Percentiles rank a stretch among this genome's conserved stretches.
These are phyloP conservation scores for Catostylus mosaicus DNA, from an alignment of 30 jellyfish, hydroid and myxozoan species.

Conservation along the genomic window DNA sequence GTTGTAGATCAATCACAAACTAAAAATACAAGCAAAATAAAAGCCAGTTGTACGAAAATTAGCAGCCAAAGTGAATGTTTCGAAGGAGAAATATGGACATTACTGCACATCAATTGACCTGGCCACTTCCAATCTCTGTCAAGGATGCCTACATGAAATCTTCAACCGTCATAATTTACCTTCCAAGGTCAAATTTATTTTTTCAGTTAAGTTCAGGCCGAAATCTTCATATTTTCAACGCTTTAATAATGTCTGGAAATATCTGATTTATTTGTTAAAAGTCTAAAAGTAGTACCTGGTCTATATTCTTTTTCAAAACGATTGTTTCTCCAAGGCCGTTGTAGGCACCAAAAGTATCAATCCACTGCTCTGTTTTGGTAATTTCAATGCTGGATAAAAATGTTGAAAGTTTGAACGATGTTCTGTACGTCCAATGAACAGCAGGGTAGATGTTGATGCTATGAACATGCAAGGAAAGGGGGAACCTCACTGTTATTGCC, in stretches of 20 bases:
- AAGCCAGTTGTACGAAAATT: neutral
- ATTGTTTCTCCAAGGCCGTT: conserved; percentile 36
- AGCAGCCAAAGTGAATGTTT: no score
- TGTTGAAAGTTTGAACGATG: conserved; percentile 39
- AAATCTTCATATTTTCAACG: no score
- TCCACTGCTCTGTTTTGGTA: conserved; percentile 25
- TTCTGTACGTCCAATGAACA: conserved; percentile 9
- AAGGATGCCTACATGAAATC: no score
- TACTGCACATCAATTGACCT: no score
- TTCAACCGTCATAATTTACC: no score
- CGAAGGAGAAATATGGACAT: no score
- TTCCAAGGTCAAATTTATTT: no score
- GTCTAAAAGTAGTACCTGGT: conserved; percentile 45
- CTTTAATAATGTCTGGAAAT: no score
- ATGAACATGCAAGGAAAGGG: conserved; percentile 28
- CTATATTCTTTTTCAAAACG: conserved; percentile 32
- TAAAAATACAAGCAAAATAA: neutral
- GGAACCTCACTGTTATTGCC: conserved; percentile 26
- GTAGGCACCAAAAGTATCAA: conserved; percentile 54
- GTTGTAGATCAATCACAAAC: conserved; percentile 33
- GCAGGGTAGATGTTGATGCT: conserved; percentile 40
- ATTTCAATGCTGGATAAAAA: conserved; percentile 10
- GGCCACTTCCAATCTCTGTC: no score
- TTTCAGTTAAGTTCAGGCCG: no score
- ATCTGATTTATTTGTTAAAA: no score